A percentile compares a stretch with the other conserved stretches of the same genome.
These are phyloP conservation scores for Pectinophora gossypiella DNA, from an alignment of 1,140 invertebrate genomes.

Conservation along the genomic window DNA sequence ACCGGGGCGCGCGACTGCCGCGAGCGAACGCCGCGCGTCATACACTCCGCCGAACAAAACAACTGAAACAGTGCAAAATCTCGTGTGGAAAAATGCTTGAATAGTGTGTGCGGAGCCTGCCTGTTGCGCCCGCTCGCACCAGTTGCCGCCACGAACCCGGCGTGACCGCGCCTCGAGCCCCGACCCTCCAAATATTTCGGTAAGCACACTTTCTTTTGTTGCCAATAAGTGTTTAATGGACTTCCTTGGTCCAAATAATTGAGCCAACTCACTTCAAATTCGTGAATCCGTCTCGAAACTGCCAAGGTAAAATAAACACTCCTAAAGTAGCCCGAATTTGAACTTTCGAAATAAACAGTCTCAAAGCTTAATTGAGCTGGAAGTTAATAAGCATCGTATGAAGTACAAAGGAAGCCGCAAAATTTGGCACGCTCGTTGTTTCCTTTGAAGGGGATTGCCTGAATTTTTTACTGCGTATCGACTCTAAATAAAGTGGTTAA, in stretches of 20 bases:
- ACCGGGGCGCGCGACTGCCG: conserved; percentile 48
- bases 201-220: conserved; percentile 47
- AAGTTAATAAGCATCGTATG: background rate
- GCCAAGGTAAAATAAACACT: background rate
- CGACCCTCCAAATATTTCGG: conserved; percentile 32
- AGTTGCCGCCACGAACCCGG: conserved; percentile 18
- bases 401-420: background rate
- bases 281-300: too few species aligned
- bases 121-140: conserved; percentile 30
- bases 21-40: conserved; percentile 46
- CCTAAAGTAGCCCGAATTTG: background rate
- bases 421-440: background rate
- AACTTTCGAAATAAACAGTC: background rate
- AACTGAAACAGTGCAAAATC: conserved; percentile 24
- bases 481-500: too few species aligned
- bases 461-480: too few species aligned
- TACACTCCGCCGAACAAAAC: conserved; percentile 19
- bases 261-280: background rate
- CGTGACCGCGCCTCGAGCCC: conserved; percentile 29
- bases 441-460: too few species aligned
- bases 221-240: conserved; percentile 9
- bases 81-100: conserved; percentile 45
- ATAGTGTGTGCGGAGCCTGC: conserved; percentile 25
- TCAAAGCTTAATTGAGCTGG: background rate
- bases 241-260: conserved; percentile 1